Evolutionary conservation across 2,888 invertebrate species (phyloP), one percentile per base, ranked within the genome.

Genomic region (Parnassius orleans): DNA sequence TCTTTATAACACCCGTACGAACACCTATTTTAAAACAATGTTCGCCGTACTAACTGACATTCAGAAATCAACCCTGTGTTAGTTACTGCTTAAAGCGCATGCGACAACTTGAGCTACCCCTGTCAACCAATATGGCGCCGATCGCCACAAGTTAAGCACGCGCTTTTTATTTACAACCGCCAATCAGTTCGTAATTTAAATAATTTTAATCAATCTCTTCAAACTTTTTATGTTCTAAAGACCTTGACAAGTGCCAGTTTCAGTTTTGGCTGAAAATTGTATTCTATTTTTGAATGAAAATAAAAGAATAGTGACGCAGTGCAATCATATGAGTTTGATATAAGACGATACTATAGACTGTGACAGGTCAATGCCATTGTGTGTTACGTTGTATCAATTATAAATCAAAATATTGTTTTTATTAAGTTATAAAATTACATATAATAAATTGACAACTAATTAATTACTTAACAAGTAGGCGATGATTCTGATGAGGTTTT

Each of bases 81-180:
- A 78, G 77, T 75, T 33, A 33, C 33, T 33, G 33, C 7, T 33
- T 75, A 78, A 41, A 53, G 81, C 90, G 89, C 90, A 88, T 88
- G 90, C 89, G 89, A 78, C 67, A 75, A 73, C 68, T 65, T 65
- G 69, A 75, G 69, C 80, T 77, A 78, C 87, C 87, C 88, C 76
- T 79, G 75, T 75, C 72, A 83, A 83, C 81, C 89, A 90, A 90
- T 89, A 90, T 90, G 90, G 90, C 90, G 89, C 66, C 81, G 80
- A 72, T 78, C 88, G 89, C 88, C 90, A 86, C 79, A 78, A 83
- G 79, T 78, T 74, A 73, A 83, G 79, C 89, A 90, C 90, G 89
- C 88, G 83, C 78, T 74, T 69, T 75, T 68, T 86, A 81, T 86
- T 86, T 83, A 81, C 79, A 79, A 71, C 65, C 65, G 65, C 65